Percentiles rank a stretch among this genome's conserved stretches.
These are phyloP conservation scores for Pyrocoelia pectoralis DNA, from an alignment of 2,888 invertebrate genomes.

Conservation along the genomic window DNA sequence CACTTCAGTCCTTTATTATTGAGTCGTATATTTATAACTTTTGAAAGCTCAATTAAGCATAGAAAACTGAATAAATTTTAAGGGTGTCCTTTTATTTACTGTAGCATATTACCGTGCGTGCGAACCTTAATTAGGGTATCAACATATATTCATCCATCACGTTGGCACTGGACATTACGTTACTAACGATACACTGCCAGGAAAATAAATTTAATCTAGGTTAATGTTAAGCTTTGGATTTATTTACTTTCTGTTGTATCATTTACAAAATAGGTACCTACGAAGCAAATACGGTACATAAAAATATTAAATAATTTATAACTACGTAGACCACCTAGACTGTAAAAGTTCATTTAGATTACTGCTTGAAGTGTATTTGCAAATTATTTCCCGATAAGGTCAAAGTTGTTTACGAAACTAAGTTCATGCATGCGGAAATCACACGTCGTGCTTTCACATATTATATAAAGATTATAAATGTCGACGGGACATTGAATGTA, in stretches of 20 bases:
- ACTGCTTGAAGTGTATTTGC: conserved; percentile 14
- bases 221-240: conserved; percentile 29
- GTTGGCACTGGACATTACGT: conserved; percentile 54
- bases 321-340: conserved; percentile 39
- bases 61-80: conserved; percentile 22
- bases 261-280: background rate
- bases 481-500: conserved; percentile 21
- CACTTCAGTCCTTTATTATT: background rate
- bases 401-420: conserved; percentile 19
- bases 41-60: background rate
- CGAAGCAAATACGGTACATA: background rate
- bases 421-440: conserved; percentile 27
- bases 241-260: conserved; percentile 6
- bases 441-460: conserved; percentile 20
- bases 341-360: conserved; percentile 33
- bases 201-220: conserved; percentile 48
- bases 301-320: background rate
- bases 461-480: conserved; percentile 21
- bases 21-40: background rate
- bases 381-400: conserved; percentile 28
- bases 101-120: conserved; percentile 49
- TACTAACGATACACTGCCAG: conserved; percentile 50
- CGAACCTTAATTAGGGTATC: conserved; percentile 51
- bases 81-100: conserved; percentile 41
- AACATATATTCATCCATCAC: conserved; percentile 57